phyloP scores from a whole-genome alignment of 30 jellyfish, hydroid and myxozoan species.

The Nemopilema nomurai region DNA sequence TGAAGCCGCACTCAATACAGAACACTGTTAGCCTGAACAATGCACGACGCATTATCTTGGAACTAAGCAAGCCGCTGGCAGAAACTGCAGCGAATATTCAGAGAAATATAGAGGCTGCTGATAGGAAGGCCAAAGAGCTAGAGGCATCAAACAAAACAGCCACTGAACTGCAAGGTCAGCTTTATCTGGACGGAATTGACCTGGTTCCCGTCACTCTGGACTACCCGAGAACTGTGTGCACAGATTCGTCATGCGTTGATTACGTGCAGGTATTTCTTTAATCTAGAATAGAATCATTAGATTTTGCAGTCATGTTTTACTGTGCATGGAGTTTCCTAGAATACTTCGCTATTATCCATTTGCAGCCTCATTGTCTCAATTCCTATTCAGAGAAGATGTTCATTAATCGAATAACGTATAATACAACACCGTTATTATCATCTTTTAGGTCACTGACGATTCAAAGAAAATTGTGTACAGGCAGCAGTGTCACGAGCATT shows the following conservation, averaged over 20 bases:
- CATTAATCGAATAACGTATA: too few relatives aligned
- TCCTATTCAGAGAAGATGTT: too few relatives aligned
- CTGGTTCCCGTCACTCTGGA: conserved; percentile 23
- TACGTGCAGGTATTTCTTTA: conserved; percentile 42
- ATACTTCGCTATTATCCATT: too few relatives aligned
- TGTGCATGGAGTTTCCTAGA: too few relatives aligned
- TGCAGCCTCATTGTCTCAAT: too few relatives aligned
- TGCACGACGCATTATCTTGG: conserved; percentile 55
- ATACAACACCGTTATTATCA: neutral
- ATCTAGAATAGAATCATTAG: neutral
- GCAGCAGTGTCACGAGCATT: conserved; percentile 55
- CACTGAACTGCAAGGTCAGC: conserved; percentile 45
- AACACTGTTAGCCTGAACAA: conserved; percentile 65
- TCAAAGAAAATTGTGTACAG: conserved; percentile 23
- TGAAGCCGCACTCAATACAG: conserved; percentile 51
- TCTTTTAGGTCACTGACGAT: conserved; percentile 18
- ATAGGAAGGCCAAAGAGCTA: conserved; percentile 23
- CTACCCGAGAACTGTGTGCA: conserved; percentile 68
- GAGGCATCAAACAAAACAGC: conserved; percentile 55
- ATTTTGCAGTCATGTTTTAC: too few relatives aligned
- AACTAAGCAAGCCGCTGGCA: conserved; percentile 66
- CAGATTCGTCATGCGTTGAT: conserved; percentile 42
- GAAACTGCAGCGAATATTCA: conserved; percentile 62
- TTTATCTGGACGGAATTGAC: conserved; percentile 32
- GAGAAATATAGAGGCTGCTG: conserved; percentile 49